Evolutionary conservation across 2,888 invertebrate species (phyloP), one percentile per base, ranked within the genome.

Genomic region (Bedellia somnulentella): DNA sequence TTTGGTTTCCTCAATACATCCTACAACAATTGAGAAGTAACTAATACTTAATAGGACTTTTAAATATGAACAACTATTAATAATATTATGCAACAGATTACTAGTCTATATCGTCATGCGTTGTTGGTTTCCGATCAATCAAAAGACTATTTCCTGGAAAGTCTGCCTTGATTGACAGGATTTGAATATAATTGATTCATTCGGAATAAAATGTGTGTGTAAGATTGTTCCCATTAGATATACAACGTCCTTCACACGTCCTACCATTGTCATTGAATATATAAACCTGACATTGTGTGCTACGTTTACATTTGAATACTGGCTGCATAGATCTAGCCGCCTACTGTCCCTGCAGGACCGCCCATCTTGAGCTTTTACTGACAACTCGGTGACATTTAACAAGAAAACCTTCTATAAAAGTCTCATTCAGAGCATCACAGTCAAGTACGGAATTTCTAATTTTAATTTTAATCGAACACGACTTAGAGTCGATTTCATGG

Each of bases 111-210:
- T 47, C 46, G 40, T 46, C 52, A 47, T 47, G 57, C 47, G 46
- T 57, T 59, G 63, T 58, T 63, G 58, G 57, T 52, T 53, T 54
- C 51, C 47, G 46, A 48, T 41, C 38, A 43, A 42, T 44, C 43
- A 46, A 46, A 43, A 45, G 47, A 48, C 41, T 45, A 52, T 47
- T 56, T 52, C 49, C 45, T 49, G 59, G 63, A 62, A 58, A 59
- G 58, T 53, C 49, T 53, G 16, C 22, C 61, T 57, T 59, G 59
- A 64, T 66, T 62, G 60, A 55, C 49, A 46, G 55, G 46, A 70
- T 76, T 71, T 70, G 52, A 71, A 71, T 73, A n/a, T n/a, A 71
- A 71, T 73, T 71, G 64, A 63, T 76, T 73, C 71, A 73, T 70
- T 63, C 64, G 55, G 57, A 61, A 58, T 58, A 49, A 62, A 61